Percentiles rank a stretch among this genome's conserved stretches.
These are phyloP conservation scores for Drosophila meridionalis DNA, from an alignment of 2,888 invertebrate genomes.

Conservation along the genomic window DNA sequence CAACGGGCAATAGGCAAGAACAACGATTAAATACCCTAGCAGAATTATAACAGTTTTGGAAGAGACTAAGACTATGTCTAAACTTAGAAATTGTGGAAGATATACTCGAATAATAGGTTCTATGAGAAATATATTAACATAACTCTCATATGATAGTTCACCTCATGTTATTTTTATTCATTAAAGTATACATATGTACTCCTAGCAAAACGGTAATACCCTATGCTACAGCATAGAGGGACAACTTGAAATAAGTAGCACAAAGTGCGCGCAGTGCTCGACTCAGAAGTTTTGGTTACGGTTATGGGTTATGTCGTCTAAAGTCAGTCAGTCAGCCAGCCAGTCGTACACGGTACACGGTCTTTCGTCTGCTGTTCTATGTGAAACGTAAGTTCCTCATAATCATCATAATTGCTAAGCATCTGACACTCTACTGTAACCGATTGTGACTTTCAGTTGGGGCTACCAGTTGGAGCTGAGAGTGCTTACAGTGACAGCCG, in stretches of 20 bases:
- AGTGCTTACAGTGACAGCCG: constrained; percentile 32
- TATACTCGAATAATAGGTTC: neutral
- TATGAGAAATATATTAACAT: neutral
- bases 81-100: too few relatives aligned
- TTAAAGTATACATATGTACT: neutral
- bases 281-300: constrained; percentile 45
- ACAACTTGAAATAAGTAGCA: constrained; percentile 53
- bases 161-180: neutral
- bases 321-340: constrained; percentile 9
- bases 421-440: constrained; percentile 71
- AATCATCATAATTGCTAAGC: constrained; percentile 69
- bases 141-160: neutral
- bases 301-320: constrained; percentile 54
- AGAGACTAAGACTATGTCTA: neutral
- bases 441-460: constrained; percentile 59
- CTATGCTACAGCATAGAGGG: neutral
- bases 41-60: neutral
- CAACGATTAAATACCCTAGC: constrained; percentile 10
- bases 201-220: neutral
- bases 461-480: constrained; percentile 18
- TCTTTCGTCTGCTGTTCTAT: constrained; percentile 34
- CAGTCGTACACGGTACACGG: constrained; percentile 1
- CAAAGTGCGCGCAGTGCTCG: constrained; percentile 54
- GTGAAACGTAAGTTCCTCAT: constrained; percentile 48
- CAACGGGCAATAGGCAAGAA: constrained; percentile 10